phyloP scores from a whole-genome alignment of 37 sponge, comb jelly and placozoan species.

The Spongia lamella region DNA sequence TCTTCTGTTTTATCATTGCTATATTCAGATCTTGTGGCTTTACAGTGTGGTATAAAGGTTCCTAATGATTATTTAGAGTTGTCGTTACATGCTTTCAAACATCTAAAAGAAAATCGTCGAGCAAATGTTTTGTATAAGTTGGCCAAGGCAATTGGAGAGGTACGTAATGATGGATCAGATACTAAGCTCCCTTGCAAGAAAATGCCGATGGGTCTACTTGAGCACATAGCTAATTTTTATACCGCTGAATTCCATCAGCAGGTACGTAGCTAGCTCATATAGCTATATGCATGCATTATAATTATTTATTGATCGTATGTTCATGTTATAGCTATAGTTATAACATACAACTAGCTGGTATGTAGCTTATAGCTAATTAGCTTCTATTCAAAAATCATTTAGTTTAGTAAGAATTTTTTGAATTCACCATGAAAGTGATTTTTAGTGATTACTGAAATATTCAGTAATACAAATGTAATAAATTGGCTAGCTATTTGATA shows the following conservation, averaged over 20 bases:
- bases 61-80: constrained; percentile 24
- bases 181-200: constrained; percentile 17
- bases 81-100: neutral
- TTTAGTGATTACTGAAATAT: too few relatives aligned
- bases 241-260: constrained; percentile 4
- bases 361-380: too few relatives aligned
- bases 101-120: neutral
- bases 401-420: too few relatives aligned
- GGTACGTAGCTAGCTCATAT: constrained; percentile 5
- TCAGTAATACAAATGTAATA: too few relatives aligned
- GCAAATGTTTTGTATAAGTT: constrained; percentile 20
- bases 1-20: neutral
- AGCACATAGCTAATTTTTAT: constrained; percentile 34
- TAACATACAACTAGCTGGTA: neutral
- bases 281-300: too few relatives aligned
- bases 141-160: constrained; percentile 23
- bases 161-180: constrained; percentile 33
- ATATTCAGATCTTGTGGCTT: neutral
- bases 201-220: constrained; percentile 51
- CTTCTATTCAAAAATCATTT: too few relatives aligned
- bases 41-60: neutral
- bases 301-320: too few relatives aligned
- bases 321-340: constrained; percentile 1
- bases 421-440: too few relatives aligned
- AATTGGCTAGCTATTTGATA: too few relatives aligned